phyloP scores from a whole-genome alignment of 2,888 invertebrate genomes.

The Drosophila dives region DNA sequence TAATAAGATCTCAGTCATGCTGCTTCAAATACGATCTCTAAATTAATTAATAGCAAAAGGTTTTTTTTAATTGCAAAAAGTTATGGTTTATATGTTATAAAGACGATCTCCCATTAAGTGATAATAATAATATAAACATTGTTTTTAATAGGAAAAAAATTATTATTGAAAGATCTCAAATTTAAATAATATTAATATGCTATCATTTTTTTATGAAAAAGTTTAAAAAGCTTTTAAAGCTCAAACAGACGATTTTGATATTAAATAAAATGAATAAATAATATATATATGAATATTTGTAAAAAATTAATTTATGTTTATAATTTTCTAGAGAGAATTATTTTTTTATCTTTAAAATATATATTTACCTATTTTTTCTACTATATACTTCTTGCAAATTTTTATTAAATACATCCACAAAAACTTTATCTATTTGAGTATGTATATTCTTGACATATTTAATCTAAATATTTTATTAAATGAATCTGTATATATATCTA shows the following conservation, averaged over 20 bases:
- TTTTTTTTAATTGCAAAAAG: not conserved
- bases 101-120: not conserved
- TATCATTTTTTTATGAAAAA: not conserved
- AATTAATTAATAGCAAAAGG: too few species aligned
- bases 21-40: too few species aligned
- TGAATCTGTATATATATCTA: not conserved
- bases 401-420: not conserved
- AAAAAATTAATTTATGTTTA: not conserved
- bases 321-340: not conserved
- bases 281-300: not conserved
- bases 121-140: not conserved
- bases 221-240: rapidly evolving
- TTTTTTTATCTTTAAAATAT: not conserved
- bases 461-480: not conserved
- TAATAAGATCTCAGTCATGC: not conserved
- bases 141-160: not conserved
- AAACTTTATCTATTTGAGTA: not conserved
- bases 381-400: not conserved
- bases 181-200: not conserved
- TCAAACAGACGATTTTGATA: not conserved
- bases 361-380: not conserved
- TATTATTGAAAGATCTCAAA: not conserved
- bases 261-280: not conserved
- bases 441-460: not conserved
- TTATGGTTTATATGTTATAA: not conserved